A percentile compares a stretch with the other conserved stretches of the same genome.
phyloP scores from a whole-genome alignment of 2,113 vertebrate species.

The Clarias magur region DNA sequence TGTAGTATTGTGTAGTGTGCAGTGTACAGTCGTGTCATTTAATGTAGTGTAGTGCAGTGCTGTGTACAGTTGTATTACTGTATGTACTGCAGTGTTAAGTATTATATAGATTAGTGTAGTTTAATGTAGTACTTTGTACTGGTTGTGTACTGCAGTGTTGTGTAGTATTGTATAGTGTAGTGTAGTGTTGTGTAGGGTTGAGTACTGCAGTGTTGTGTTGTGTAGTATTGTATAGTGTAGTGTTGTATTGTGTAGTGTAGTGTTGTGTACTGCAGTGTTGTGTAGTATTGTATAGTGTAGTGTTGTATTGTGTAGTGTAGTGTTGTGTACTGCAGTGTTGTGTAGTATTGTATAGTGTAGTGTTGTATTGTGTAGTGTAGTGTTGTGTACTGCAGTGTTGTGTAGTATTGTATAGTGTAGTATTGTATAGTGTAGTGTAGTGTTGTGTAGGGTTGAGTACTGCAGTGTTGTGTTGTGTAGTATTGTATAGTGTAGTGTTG shows the following conservation, averaged over 20 bases:
- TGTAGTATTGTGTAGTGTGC: not conserved
- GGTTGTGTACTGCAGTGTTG: not conserved
- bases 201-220: not conserved
- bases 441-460: not conserved
- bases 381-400: not conserved
- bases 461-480: not conserved
- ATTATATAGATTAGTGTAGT: not conserved
- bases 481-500: not conserved
- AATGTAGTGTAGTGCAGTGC: not conserved
- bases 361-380: not conserved
- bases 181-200: not conserved
- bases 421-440: not conserved
- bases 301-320: not conserved
- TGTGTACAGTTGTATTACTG: not conserved
- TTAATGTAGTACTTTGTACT: not conserved
- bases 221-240: not conserved
- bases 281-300: not conserved
- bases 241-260: not conserved
- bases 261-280: not conserved
- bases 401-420: not conserved
- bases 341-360: not conserved
- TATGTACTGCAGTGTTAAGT: not conserved
- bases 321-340: not conserved
- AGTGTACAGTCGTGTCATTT: not conserved
- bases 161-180: not conserved